phyloP scores from a whole-genome alignment of 2,888 invertebrate species.

The Troides oblongomaculatus region DNA sequence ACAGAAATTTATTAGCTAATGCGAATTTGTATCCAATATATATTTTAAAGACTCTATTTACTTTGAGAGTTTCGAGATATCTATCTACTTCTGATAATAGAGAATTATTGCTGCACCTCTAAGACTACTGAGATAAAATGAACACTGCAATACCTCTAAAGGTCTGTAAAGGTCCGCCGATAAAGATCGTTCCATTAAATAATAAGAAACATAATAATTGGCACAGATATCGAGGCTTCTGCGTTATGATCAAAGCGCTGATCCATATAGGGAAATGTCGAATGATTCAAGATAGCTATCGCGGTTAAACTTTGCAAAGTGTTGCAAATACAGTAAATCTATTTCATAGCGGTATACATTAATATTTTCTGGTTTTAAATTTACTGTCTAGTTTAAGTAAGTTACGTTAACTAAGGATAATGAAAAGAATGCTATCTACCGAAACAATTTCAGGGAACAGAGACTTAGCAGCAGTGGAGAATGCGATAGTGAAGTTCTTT shows the following conservation, averaged over 20 bases:
- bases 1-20: neutral
- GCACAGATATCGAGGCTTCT: constrained; percentile 21
- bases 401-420: too few relatives aligned
- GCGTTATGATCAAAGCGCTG: constrained; percentile 22
- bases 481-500: too few relatives aligned
- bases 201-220: constrained; percentile 29
- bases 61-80: neutral
- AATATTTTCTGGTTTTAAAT: too few relatives aligned
- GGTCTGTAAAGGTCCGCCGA: constrained; percentile 18
- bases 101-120: constrained; percentile 13
- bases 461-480: too few relatives aligned
- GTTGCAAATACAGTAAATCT: too few relatives aligned
- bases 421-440: too few relatives aligned
- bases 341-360: too few relatives aligned
- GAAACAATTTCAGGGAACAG: too few relatives aligned
- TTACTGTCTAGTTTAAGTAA: too few relatives aligned
- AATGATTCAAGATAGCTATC: constrained; percentile 20
- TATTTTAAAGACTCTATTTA: constrained; percentile 7
- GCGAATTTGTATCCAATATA: neutral
- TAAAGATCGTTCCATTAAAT: constrained; percentile 23
- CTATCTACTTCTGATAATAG: constrained; percentile 7
- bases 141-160: constrained; percentile 7
- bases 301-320: neutral
- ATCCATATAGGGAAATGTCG: constrained; percentile 27
- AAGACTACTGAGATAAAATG: constrained; percentile 6